Evolutionary conservation across 1,140 invertebrate genomes (phyloP).

Genomic region (Daktulosphaira vitifoliae): DNA sequence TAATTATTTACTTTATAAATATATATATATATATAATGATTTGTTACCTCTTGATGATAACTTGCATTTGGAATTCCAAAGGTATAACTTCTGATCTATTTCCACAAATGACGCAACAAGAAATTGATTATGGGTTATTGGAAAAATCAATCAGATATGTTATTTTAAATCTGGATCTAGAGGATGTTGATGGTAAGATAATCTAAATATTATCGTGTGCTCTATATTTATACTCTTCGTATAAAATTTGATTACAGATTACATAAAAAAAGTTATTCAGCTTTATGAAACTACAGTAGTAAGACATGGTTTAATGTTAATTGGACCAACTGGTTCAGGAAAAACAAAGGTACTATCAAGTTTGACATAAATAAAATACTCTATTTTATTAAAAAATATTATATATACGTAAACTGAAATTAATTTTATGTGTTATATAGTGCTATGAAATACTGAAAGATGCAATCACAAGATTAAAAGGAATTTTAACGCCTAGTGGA

Average conservation of each 20-base stretch:
- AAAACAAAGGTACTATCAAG: conserved; percentile 57
- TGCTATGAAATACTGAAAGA: no score
- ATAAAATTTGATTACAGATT: conserved; percentile 65
- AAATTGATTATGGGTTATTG: conserved; percentile 62
- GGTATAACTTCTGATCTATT: conserved; percentile 78
- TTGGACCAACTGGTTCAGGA: conserved; percentile 63
- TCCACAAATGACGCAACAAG: conserved; percentile 64
- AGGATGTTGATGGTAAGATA: neutral
- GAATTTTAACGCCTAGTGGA: no score
- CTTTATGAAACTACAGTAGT: conserved; percentile 80
- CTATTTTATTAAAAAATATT: no score
- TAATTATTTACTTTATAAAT: conserved; percentile 42
- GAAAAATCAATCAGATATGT: conserved; percentile 48
- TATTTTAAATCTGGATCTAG: neutral
- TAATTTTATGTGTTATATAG: no score
- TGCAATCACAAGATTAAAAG: no score
- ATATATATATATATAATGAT: no score
- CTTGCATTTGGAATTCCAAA: no score
- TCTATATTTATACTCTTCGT: conserved; percentile 44
- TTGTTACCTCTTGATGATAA: no score
- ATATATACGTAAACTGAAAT: no score
- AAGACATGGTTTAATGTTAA: conserved; percentile 73
- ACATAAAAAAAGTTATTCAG: conserved; percentile 64
- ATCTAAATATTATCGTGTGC: neutral
- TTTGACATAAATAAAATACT: conserved; percentile 63